Conservation (phyloP, 2,797 vertebrate genomes). For the Pseudopleuronectes americanus region DNA sequence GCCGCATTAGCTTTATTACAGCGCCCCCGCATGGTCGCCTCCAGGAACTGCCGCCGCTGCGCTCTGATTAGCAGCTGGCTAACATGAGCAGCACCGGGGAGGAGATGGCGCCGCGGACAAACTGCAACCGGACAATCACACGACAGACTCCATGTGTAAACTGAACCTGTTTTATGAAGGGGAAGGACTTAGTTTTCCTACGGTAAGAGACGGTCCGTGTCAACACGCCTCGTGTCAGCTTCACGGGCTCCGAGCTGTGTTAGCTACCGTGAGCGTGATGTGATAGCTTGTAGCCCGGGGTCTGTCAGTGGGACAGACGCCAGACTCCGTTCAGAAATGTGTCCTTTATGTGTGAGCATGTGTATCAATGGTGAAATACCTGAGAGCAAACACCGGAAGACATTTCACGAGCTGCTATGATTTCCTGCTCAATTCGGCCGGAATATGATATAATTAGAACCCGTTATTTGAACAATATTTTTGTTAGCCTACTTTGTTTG, state of each 20-base stretch:
- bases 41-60: not conserved
- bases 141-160: not conserved
- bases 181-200: not conserved
- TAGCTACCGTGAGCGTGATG: slow-evolving; percentile 44
- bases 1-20: not conserved
- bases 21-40: slow-evolving; percentile 26
- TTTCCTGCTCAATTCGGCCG: not conserved
- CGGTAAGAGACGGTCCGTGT: slow-evolving; percentile 35
- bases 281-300: slow-evolving; percentile 1
- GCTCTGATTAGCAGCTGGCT: slow-evolving; percentile 9
- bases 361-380: not conserved
- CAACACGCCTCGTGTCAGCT: not conserved
- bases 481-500: slow-evolving; percentile 9
- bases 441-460: rapidly evolving
- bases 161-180: not conserved
- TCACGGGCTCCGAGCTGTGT: slow-evolving; percentile 23
- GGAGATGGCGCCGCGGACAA: slow-evolving; percentile 24
- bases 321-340: not conserved
- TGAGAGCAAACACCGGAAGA: rapidly evolving
- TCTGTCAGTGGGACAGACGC: not conserved
- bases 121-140: slow-evolving; percentile 5
- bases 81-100: slow-evolving; percentile 41
- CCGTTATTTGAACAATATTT: not conserved
- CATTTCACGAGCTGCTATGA: rapidly evolving
- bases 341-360: rapidly evolving